Base-by-base conservation (phyloP, 2,888 invertebrate genomes). In the Lepidochrysops patricia region DNA sequence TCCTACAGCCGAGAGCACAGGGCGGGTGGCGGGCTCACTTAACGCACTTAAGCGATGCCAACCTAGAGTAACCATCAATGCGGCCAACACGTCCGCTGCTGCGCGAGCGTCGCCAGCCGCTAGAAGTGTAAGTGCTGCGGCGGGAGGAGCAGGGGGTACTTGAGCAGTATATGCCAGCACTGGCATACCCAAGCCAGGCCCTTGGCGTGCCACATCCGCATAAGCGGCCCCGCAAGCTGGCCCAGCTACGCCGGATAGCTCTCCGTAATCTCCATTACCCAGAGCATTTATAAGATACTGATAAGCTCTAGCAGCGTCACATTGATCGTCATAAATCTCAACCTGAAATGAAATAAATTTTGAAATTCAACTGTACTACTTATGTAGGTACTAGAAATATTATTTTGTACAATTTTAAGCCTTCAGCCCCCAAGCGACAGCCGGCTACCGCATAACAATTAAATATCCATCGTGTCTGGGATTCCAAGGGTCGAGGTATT, bases 211-310 rank as follows among this genome's bases (percentile, higher is more conserved):
- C 60, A 79, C 80, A 67, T 80, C 84, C 0, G 75, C 76, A 70
- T 80, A 82, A 1, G 82, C 77, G 2, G 74, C 78, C 58, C 76
- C 81, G 68, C 87, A 87, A 63, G 82, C 81, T 25, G 85, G 84
- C 1, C 85, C 87, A 43, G 75, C 80, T 62, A 80, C 74, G 13
- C 75, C 84, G 43, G 84, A 72, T 67, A 85, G 72, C 59, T 77
- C 72, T 25, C 76, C 77, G 70, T 76, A 85, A 67, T 84, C 84
- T 12, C 70, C 70, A 13, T 75, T 67, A 35, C 77, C 75, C n/a
- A 78, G 74, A 26, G 82, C 80, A 66, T 79, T 78, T 58, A 76
- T 74, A 62, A 85, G 68, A 64, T 79, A 79, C 64, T 79, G 77
- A 67, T 81, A 80, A 0, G 82, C 83, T 57, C 70, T 69, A 34